Conservation (phyloP, 1,140 invertebrate species). For the Plodia interpunctella region DNA sequence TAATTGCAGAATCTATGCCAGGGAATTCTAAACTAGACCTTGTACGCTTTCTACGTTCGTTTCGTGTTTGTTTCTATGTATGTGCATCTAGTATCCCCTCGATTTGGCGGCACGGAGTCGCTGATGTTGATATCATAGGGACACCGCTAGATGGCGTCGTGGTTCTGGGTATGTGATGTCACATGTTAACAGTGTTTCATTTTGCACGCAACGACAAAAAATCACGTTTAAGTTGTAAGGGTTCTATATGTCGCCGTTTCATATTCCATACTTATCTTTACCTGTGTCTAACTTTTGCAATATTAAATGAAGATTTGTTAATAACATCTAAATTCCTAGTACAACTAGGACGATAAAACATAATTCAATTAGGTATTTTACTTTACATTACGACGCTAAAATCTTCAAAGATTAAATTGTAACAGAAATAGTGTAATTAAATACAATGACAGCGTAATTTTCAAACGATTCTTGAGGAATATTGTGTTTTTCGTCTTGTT, state of each 20-base stretch:
- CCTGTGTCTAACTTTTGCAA: too few species aligned
- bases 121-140: neutral
- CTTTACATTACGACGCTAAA: too few species aligned
- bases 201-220: neutral
- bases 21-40: constrained; percentile 60
- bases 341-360: too few species aligned
- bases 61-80: too few species aligned
- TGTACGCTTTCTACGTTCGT: constrained; percentile 59
- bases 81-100: constrained; percentile 46
- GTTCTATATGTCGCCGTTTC: too few species aligned
- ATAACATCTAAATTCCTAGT: too few species aligned
- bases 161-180: constrained; percentile 54
- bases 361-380: too few species aligned
- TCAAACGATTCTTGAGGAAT: neutral
- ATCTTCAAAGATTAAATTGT: neutral
- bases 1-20: constrained; percentile 57
- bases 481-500: constrained; percentile 21
- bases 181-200: constrained; percentile 1
- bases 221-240: too few species aligned
- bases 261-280: too few species aligned
- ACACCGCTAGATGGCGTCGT: constrained; percentile 42
- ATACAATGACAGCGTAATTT: neutral
- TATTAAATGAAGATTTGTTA: too few species aligned
- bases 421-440: neutral
- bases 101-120: neutral